A percentile compares a stretch with the other conserved stretches of the same genome.
These are phyloP conservation scores for Tridacna crocea DNA, from an alignment of 2,888 invertebrate species.

Conservation along the genomic window DNA sequence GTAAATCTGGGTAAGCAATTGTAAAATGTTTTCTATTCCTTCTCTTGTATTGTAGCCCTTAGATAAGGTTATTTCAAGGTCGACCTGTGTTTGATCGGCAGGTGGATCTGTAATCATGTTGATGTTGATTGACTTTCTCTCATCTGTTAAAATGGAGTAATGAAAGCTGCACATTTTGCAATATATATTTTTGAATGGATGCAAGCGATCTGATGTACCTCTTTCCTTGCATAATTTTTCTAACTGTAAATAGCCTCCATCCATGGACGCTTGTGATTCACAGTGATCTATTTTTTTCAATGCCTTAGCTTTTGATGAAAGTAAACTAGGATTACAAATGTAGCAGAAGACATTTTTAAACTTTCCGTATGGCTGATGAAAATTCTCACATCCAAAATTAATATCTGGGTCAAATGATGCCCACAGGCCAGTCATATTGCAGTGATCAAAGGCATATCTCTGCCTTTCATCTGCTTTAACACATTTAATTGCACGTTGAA, in stretches of 20 bases:
- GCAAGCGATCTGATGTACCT: not conserved
- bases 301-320: not conserved
- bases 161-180: constrained; percentile 43
- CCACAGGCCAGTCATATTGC: constrained; percentile 53
- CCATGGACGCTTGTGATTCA: not conserved
- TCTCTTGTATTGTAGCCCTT: not conserved
- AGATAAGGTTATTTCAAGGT: not conserved
- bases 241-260: not conserved
- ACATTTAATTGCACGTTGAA: not conserved
- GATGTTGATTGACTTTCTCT: not conserved
- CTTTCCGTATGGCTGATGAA: constrained; percentile 7
- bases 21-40: too few relatives aligned
- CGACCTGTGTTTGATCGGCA: not conserved
- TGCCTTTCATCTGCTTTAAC: not conserved
- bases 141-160: not conserved
- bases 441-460: not conserved
- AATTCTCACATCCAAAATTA: constrained; percentile 44
- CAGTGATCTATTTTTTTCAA: not conserved
- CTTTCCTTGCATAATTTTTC: not conserved
- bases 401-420: constrained; percentile 38
- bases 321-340: constrained; percentile 39
- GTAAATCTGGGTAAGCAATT: too few relatives aligned
- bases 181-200: constrained; percentile 45
- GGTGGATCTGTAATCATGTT: not conserved
- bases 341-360: constrained; percentile 30